Conservation (phyloP, 2,113 vertebrate genomes). For the Motacilla tschutschensis region DNA sequence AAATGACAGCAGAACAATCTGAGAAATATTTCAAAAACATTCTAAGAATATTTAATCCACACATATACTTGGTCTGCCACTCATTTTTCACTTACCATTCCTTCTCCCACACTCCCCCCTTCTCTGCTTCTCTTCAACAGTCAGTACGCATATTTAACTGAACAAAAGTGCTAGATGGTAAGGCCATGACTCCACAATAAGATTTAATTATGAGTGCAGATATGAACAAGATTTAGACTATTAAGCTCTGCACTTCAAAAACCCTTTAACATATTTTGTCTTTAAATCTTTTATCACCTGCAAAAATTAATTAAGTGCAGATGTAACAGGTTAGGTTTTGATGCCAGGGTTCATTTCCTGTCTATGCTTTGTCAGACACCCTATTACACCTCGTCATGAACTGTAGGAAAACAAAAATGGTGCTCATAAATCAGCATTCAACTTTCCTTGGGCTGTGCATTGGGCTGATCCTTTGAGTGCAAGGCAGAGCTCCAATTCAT, state of each 20-base stretch:
- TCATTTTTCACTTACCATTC: constrained; percentile 26
- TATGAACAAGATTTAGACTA: constrained; percentile 79
- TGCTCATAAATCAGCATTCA: constrained; percentile 87
- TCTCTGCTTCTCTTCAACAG: constrained; percentile 53
- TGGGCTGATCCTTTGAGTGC: constrained; percentile 67
- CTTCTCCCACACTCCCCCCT: constrained; percentile 1
- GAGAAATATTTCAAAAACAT: not conserved
- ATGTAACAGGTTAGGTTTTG: constrained; percentile 91
- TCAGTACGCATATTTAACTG: constrained; percentile 40
- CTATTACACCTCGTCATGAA: constrained; percentile 94
- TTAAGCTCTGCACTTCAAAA: constrained; percentile 77
- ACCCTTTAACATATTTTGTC: constrained; percentile 85
- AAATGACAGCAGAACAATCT: not conserved
- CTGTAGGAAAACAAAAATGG: constrained; percentile 81
- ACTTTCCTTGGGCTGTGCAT: constrained; percentile 73
- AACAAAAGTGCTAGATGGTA: constrained; percentile 62
- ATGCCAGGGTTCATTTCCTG: constrained; percentile 99
- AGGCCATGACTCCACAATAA: constrained; percentile 73
- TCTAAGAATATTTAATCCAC: constrained; percentile 9
- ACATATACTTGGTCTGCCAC: constrained; percentile 7
- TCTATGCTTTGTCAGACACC: constrained; percentile 94
- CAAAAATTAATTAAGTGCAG: constrained; percentile 96
- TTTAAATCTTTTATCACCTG: constrained; percentile 97
- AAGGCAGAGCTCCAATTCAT: constrained; percentile 75
- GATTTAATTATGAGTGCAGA: constrained; percentile 79